These are phyloP conservation scores for Ambastaia sidthimunki DNA, from an alignment of 2,797 vertebrate species.

Conservation along the genomic window DNA sequence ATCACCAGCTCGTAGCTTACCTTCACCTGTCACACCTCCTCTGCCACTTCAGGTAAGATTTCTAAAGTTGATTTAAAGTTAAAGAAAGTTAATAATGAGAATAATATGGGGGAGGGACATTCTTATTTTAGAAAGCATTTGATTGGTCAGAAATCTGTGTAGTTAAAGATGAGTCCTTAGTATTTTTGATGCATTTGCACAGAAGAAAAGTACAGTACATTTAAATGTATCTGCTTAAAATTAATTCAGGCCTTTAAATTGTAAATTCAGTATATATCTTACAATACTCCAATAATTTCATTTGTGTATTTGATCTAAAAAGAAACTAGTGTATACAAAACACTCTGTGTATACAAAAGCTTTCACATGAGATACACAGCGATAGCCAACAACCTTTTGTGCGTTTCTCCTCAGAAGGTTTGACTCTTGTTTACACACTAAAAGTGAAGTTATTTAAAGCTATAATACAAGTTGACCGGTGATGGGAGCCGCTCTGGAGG, in stretches of 20 bases:
- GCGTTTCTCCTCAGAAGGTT: conserved; percentile 30
- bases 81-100: too few relatives aligned
- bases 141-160: too few relatives aligned
- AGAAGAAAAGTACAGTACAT: too few relatives aligned
- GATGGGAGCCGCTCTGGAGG: conserved; percentile 22
- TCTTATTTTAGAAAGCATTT: too few relatives aligned
- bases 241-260: not conserved
- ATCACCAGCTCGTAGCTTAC: conserved; percentile 90
- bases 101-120: too few relatives aligned
- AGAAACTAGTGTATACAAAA: not conserved
- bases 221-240: too few relatives aligned
- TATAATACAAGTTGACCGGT: conserved; percentile 38
- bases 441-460: conserved; percentile 43
- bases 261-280: not conserved
- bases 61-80: too few relatives aligned
- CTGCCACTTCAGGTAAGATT: conserved; percentile 88
- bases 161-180: too few relatives aligned
- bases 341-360: not conserved
- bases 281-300: not conserved
- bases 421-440: conserved; percentile 28
- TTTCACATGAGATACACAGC: conserved; percentile 10
- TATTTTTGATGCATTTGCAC: too few relatives aligned
- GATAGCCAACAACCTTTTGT: conserved; percentile 19
- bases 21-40: conserved; percentile 91
- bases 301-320: not conserved